Evolutionary conservation across 2,113 vertebrate genomes (phyloP), one percentile per base, ranked within the genome.

Genomic region (Scatophagus argus): DNA sequence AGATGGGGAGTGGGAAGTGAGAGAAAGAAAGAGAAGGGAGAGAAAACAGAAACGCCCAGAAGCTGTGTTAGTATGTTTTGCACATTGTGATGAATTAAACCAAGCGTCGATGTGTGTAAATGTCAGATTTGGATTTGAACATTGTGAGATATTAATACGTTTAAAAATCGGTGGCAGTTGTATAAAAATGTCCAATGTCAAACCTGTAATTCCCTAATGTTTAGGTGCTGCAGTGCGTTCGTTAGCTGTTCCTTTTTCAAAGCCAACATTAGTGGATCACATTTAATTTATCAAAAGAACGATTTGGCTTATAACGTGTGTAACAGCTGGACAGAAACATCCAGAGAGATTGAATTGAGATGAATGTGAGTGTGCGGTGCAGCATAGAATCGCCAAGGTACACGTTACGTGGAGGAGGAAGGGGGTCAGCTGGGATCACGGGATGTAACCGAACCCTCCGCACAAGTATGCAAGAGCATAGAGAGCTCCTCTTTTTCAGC

Each of bases 1-100:
- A 81, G 77, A 68, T 23, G 0, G 19, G 46, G 52, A 82, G 65
- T 71, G 60, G 55, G 79, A 83, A 81, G 83, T 73, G 79, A 84
- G 79, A 83, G 64, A 67, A 75, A 34, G 47, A 72, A 25, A 14
- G 43, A 67, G 58, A 72, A 27, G 36, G 29, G 41, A 55, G 60
- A 74, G 76, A 84, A 72, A 70, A 55, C 27, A 0, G 51, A 69
- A 9, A 17, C 7, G 17, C 64, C 17, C 58, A 63, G 10, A 49
- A 21, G 32, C 27, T 46, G 8, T 36, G 19, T 7, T 14, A 47
- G 17, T 51, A 17, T 47, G 21, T 23, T 51, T n/a, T 21, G 13
- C 5, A 19, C 25, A 25, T 32, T 47, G 43, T 23, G 44, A 46
- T 9, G 62, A 44, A 6, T 14, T 7, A 29, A 32, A 63, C 8